Conservation (phyloP, 2,888 invertebrate species). For the Phyto melanocephala region DNA sequence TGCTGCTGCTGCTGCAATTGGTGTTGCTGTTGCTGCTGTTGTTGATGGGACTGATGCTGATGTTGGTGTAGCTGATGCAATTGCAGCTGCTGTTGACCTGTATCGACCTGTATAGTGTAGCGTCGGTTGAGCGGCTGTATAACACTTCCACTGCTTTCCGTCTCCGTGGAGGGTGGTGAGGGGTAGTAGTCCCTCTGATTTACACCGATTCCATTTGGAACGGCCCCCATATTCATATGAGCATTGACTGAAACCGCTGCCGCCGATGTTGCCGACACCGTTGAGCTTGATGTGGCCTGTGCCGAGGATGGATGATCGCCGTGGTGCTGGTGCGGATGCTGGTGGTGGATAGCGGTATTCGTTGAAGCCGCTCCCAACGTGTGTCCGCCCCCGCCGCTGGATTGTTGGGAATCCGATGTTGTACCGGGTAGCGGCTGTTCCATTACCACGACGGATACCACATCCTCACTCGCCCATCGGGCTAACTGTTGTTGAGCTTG, state of each 20-base stretch:
- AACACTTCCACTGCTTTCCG: conserved; percentile 81
- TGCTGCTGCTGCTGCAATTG: conserved; percentile 68
- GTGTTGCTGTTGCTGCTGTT: conserved; percentile 67
- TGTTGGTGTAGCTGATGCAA: conserved; percentile 72
- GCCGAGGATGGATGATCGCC: conserved; percentile 77
- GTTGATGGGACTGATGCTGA: conserved; percentile 74
- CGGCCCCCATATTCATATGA: conserved; percentile 74
- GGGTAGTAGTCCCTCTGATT: conserved; percentile 80
- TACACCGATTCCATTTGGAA: conserved; percentile 79
- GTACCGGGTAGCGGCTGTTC: conserved; percentile 77
- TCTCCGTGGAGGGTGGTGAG: conserved; percentile 80
- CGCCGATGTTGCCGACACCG: conserved; percentile 60
- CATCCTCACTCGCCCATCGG: conserved; percentile 96
- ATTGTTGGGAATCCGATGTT: conserved; percentile 79
- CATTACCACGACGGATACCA: conserved; percentile 82
- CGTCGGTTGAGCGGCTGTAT: conserved; percentile 76
- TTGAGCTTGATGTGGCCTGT: conserved; percentile 70
- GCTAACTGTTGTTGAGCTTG: conserved; percentile 97
- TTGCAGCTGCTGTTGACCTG: conserved; percentile 69
- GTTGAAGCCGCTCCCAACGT: conserved; percentile 81
- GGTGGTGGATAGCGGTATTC: conserved; percentile 80
- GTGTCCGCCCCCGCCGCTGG: conserved; percentile 80
- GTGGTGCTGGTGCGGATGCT: conserved; percentile 78
- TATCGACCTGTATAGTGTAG: conserved; percentile 68
- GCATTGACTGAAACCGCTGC: conserved; percentile 72